A percentile compares a stretch with the other conserved stretches of the same genome.
Conservation (phyloP, 2,113 vertebrate genomes). For the Cavia aperea region DNA sequence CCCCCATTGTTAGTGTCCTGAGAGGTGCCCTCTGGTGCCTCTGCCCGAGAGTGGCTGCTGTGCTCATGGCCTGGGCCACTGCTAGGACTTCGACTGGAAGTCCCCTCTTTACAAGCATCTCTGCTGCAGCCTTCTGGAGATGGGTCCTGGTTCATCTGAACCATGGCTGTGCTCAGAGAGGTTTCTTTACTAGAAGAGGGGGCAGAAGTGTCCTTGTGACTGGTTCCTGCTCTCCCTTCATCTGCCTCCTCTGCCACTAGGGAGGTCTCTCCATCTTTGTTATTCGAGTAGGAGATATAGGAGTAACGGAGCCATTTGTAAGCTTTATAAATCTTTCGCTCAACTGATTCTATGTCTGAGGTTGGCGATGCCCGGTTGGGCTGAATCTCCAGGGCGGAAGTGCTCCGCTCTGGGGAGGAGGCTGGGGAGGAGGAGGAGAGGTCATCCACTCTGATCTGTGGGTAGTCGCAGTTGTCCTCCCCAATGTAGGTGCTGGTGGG, state of each 20-base stretch:
- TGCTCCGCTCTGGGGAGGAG: constrained; percentile 79
- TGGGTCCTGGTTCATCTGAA: constrained; percentile 67
- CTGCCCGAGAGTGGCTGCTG: constrained; percentile 66
- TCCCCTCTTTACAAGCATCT: constrained; percentile 73
- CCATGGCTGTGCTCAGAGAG: constrained; percentile 37
- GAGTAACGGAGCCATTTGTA: constrained; percentile 86
- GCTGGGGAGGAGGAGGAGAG: constrained; percentile 87
- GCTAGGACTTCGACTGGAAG: constrained; percentile 69
- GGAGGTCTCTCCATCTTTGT: constrained; percentile 79
- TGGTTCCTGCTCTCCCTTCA: constrained; percentile 79
- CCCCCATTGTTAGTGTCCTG: constrained; percentile 70
- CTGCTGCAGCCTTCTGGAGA: constrained; percentile 66
- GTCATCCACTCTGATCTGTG: constrained; percentile 90
- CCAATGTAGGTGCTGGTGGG: constrained; percentile 80
- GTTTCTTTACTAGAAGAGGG: constrained; percentile 66
- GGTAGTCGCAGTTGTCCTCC: constrained; percentile 90
- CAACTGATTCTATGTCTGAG: constrained; percentile 80
- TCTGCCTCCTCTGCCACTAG: constrained; percentile 73
- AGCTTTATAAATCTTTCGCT: constrained; percentile 84
- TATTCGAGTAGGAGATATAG: constrained; percentile 81
- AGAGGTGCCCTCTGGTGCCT: constrained; percentile 71
- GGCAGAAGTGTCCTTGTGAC: constrained; percentile 69
- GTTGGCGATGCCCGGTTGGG: constrained; percentile 74
- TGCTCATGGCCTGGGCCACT: constrained; percentile 65
- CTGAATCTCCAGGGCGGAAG: constrained; percentile 69